Evolutionary conservation across 2,888 invertebrate species (phyloP).

Genomic region (Rhamphomyia laevipes): DNA sequence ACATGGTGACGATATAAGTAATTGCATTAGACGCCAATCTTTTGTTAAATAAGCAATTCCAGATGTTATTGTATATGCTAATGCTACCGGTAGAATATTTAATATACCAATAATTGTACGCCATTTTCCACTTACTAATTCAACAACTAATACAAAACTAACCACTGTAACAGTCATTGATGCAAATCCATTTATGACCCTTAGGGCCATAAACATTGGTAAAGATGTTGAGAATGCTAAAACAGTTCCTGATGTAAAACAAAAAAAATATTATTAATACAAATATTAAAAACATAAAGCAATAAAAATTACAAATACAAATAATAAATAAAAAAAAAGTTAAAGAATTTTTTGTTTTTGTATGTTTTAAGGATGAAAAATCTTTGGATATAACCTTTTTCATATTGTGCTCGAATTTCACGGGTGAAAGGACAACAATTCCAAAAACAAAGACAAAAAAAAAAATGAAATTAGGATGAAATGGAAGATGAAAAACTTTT

Average conservation of each 20-base stretch:
- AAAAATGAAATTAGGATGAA: too few relatives aligned
- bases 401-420: too few relatives aligned
- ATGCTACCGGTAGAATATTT: conserved; percentile 49
- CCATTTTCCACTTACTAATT: conserved; percentile 52
- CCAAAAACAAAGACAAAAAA: too few relatives aligned
- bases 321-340: too few relatives aligned
- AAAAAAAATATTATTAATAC: not conserved
- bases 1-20: conserved; percentile 48
- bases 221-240: conserved; percentile 49
- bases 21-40: conserved; percentile 43
- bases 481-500: too few relatives aligned
- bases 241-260: conserved; percentile 30
- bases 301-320: not conserved
- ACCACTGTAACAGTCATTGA: conserved; percentile 54
- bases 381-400: too few relatives aligned
- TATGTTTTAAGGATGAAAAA: too few relatives aligned
- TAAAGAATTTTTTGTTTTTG: too few relatives aligned
- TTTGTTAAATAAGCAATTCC: conserved; percentile 47
- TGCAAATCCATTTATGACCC: conserved; percentile 49
- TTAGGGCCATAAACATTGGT: conserved; percentile 42
- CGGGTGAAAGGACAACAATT: too few relatives aligned
- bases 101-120: conserved; percentile 51
- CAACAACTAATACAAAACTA: conserved; percentile 53
- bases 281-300: not conserved
- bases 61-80: conserved; percentile 46